A percentile compares a stretch with the other conserved stretches of the same genome.
Conservation (phyloP, 2,797 vertebrate species). For the Platyrinchus mystaceus region DNA sequence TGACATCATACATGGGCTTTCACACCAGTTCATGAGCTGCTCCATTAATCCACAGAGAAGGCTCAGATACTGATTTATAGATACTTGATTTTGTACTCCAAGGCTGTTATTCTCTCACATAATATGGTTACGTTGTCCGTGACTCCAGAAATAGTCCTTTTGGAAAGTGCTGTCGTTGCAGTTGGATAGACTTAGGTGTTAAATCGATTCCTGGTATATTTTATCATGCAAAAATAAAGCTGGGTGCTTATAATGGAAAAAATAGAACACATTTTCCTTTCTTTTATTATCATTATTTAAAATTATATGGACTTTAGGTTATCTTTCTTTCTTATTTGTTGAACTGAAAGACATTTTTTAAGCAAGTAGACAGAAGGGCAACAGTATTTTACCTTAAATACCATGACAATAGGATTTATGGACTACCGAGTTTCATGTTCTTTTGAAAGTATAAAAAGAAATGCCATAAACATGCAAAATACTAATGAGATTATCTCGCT, state of each 20-base stretch:
- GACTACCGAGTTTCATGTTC: not conserved
- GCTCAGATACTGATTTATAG: not conserved
- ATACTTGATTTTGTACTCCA: not conserved
- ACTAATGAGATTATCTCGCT: slow-evolving; percentile 41
- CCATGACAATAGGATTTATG: not conserved
- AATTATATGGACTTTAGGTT: not conserved
- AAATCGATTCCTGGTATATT: not conserved
- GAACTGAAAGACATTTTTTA: slow-evolving; percentile 3
- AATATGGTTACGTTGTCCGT: not conserved
- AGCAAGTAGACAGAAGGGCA: not conserved
- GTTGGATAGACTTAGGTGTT: not conserved
- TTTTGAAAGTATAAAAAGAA: slow-evolving; percentile 11
- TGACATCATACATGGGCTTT: not conserved
- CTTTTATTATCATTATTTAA: not conserved
- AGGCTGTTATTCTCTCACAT: not conserved
- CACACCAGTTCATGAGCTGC: not conserved
- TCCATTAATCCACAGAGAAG: not conserved
- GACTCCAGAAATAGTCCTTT: not conserved
- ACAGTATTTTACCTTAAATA: not conserved
- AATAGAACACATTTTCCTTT: not conserved
- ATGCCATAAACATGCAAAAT: slow-evolving; percentile 29
- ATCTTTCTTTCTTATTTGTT: not conserved
- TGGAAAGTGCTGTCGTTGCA: not conserved
- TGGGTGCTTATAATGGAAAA: not conserved
- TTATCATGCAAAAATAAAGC: not conserved